Evolutionary conservation across 2,797 vertebrate genomes (phyloP), one percentile per base, ranked within the genome.

Genomic region (Lagocephalus sceleratus): DNA sequence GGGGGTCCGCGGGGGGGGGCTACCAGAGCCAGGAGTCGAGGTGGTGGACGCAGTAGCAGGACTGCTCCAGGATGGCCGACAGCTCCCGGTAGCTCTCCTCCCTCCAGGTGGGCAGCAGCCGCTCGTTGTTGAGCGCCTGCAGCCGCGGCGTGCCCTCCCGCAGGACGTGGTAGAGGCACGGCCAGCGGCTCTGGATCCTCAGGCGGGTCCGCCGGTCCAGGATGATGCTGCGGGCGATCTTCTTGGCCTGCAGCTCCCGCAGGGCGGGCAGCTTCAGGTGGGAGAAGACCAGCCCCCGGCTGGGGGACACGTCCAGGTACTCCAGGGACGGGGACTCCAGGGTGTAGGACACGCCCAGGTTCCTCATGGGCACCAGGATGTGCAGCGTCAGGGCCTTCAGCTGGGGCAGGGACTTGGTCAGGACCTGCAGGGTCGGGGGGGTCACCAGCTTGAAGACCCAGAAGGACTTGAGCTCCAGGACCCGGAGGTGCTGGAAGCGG

Each of bases 21-120:
- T 83, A 92, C 91, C 91, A 92, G 2, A 93, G 77, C 92, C 92
- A 94, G 55, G 90, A 93, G 75, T 94, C 92, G 2, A 93, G 81
- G 75, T 94, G 93, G 58, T 91, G 91, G 15, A 92, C 82, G 47
- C 93, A 93, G 68, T 92, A 93, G 69, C 93, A 94, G 58, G 91
- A 91, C 77, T 92, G 90, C 42, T 88, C 79, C 52, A 94, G 68
- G 77, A 93, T 90, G 49, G 87, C 85, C 0, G 86, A 82, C 51
- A 94, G 85, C 65, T 93, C 92, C 22, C 79, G 68, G 16, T 92
- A 92, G 49, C 57, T 78, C 26, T 86, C 78, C 25, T 90, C 90
- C 54, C 85, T 88, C 93, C 92, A 93, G 0, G 74, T 80, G 11
- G 91, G 89, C 9, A 92, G 85, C 1, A 94, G 87, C 57, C 81